phyloP scores from a whole-genome alignment of 2,113 vertebrate genomes.

The Gopherus evgoodei region DNA sequence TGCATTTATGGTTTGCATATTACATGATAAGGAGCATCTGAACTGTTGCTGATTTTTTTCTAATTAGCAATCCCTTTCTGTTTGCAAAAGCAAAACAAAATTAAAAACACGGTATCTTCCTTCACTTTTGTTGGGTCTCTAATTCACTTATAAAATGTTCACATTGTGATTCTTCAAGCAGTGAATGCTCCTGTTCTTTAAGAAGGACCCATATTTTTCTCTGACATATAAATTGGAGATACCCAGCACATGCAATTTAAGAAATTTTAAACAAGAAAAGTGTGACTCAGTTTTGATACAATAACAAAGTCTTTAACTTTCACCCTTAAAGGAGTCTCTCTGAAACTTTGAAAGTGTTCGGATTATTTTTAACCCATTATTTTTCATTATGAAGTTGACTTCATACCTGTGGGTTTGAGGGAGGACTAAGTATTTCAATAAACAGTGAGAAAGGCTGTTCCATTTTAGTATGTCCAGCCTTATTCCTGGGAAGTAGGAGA shows the following conservation, averaged over 20 bases:
- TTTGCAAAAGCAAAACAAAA: not conserved
- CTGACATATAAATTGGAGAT: not conserved
- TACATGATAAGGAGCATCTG: not conserved
- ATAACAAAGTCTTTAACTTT: not conserved
- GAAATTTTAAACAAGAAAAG: not conserved
- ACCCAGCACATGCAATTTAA: not conserved
- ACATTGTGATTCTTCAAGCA: not conserved
- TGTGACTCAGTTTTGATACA: not conserved
- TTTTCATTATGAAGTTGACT: not conserved
- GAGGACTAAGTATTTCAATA: not conserved
- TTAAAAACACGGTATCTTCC: not conserved
- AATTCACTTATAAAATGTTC: not conserved
- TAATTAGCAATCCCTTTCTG: not conserved
- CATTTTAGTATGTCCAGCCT: not conserved
- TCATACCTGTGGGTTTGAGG: not conserved
- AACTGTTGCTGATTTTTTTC: not conserved
- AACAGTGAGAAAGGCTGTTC: not conserved
- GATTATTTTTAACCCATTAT: not conserved
- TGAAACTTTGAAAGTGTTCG: rapidly evolving
- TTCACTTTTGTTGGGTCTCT: not conserved
- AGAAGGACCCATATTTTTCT: not conserved
- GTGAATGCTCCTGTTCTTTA: not conserved
- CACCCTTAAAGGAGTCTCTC: not conserved
- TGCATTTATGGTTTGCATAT: not conserved
- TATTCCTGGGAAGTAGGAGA: not conserved